Percentiles rank a stretch among this genome's conserved stretches.
phyloP scores from a whole-genome alignment of 2,113 vertebrate species.

The Eretmochelys imbricata region DNA sequence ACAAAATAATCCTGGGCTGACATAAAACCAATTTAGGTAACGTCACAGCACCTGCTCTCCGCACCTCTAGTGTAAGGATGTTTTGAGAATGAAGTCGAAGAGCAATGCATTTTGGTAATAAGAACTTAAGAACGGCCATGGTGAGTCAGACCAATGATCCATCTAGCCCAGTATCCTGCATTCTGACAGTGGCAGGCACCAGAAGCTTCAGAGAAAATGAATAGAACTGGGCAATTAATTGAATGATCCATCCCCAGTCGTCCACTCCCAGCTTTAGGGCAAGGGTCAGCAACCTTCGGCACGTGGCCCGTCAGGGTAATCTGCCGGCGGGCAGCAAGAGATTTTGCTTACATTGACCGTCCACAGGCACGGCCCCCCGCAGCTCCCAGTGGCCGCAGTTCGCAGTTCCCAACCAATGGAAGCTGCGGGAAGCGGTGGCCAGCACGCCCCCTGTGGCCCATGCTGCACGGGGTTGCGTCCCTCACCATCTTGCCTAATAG shows the following conservation, averaged over 20 bases:
- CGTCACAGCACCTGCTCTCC: slow-evolving; percentile 30
- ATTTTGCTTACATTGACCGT: too few relatives aligned
- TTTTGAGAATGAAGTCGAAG: neutral
- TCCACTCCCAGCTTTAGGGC: neutral
- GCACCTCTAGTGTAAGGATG: neutral
- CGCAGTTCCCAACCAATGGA: too few relatives aligned
- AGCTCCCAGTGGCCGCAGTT: too few relatives aligned
- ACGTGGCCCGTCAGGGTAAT: too few relatives aligned
- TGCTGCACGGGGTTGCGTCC: neutral
- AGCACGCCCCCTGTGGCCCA: too few relatives aligned
- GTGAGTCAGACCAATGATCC: neutral
- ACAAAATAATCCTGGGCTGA: slow-evolving; percentile 9
- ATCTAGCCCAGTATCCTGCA: neutral
- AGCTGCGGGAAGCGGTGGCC: too few relatives aligned
- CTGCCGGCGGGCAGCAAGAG: too few relatives aligned
- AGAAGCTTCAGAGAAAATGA: neutral
- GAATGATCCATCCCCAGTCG: neutral
- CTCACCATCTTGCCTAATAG: neutral
- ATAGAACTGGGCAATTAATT: neutral
- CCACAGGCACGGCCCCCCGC: too few relatives aligned
- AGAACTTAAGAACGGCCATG: neutral
- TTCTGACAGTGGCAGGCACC: neutral
- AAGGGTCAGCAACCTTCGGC: too few relatives aligned
- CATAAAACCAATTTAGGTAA: slow-evolving; percentile 28
- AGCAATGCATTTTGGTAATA: neutral